Evolutionary conservation across 1,140 invertebrate species (phyloP), one percentile per base, ranked within the genome.

Genomic region (Camponotus pennsylvanicus): DNA sequence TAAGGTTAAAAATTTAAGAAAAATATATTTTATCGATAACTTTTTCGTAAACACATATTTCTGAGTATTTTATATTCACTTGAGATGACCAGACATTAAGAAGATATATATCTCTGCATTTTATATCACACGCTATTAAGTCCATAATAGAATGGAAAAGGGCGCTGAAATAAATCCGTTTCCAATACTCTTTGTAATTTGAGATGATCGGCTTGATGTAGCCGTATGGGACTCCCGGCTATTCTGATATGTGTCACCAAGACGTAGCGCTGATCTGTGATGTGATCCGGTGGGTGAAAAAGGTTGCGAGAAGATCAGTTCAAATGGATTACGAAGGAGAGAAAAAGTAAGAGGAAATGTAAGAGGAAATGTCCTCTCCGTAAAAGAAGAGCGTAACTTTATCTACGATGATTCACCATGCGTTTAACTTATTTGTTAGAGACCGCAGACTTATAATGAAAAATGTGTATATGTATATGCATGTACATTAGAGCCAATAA

Each of bases 141-240:
- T 77, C 71, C 73, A 88, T 92, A 92, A 92, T 90, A 86, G 91
- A 89, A 71, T 82, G 59, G 49, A 80, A 85, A 77, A 91, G 91
- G 89, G 90, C 77, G 89, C 52, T 83, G 91, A 92, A 90, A 92
- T 93, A 93, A 93, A 93, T 93, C 92, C 92, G 92, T 92, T 93
- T 92, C 89, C 92, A 88, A 93, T 93, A 92, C 92, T 92, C 92
- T 93, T 93, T 93, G 92, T 93, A 93, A 93, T 93, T 93, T 93
- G 92, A 93, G 92, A 93, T 92, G 92, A 93, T 93, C 92, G 92
- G 92, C 92, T 93, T 92, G 91, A 52, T 61, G 59, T 67, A 52
- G 64, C 76, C 90, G 83, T 86, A 67, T 90, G 89, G 83, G 89
- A 88, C 84, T 82, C 27, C 78, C 32, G 79, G 64, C 66, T 63